A percentile compares a stretch with the other conserved stretches of the same genome.
These are phyloP conservation scores for Chaetops frenatus DNA, from an alignment of 2,113 vertebrate genomes.

Conservation along the genomic window DNA sequence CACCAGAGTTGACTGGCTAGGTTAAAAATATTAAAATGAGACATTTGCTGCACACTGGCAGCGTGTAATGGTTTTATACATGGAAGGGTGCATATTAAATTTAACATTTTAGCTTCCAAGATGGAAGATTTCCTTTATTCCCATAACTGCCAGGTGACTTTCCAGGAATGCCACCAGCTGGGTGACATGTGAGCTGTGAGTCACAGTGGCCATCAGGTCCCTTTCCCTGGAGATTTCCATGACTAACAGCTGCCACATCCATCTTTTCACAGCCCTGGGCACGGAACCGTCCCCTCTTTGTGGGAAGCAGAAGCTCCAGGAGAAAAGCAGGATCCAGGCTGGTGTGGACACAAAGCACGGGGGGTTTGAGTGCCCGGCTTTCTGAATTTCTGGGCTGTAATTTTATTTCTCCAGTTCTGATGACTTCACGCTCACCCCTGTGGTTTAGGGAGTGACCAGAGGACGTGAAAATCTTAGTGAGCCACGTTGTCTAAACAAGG, in stretches of 20 bases:
- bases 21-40: background rate
- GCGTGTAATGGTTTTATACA: background rate
- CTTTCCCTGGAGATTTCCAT: background rate
- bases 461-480: background rate
- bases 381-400: background rate
- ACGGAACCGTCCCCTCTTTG: background rate
- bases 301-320: slow-evolving; percentile 5
- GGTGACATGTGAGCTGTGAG: background rate
- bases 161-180: background rate
- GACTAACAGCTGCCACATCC: background rate
- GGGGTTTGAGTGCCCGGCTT: background rate
- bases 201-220: background rate
- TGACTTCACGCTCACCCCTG: background rate
- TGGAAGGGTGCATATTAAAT: background rate
- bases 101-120: background rate
- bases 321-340: background rate
- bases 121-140: background rate
- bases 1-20: background rate
- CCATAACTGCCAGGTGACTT: background rate
- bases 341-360: background rate
- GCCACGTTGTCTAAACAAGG: background rate
- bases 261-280: background rate
- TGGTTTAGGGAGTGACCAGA: background rate
- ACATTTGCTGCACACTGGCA: background rate
- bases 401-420: background rate